phyloP scores from a whole-genome alignment of 2,113 vertebrate species.

The Chinchilla lanigera region DNA sequence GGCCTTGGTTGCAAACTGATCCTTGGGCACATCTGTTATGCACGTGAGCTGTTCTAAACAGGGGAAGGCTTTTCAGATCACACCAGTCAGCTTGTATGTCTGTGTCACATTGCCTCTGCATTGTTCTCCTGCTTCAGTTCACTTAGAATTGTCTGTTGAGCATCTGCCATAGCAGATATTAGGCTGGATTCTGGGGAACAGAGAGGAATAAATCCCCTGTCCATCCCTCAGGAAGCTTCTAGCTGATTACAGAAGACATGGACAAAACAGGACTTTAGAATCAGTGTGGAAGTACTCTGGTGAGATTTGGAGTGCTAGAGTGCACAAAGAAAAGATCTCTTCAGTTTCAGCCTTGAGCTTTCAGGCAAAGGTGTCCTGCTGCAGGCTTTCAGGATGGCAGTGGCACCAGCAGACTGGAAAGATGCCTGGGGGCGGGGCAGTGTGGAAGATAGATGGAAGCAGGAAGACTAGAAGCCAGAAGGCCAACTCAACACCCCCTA shows the following conservation, averaged over 20 bases:
- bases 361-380: background rate
- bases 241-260: background rate
- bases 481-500: background rate
- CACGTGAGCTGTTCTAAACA: conserved; percentile 49
- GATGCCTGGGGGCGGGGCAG: too few species aligned
- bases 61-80: background rate
- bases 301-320: background rate
- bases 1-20: conserved; percentile 63
- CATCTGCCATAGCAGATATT: background rate
- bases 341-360: background rate
- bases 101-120: background rate
- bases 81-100: background rate
- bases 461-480: background rate
- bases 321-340: background rate
- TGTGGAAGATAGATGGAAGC: rapidly evolving
- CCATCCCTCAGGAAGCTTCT: background rate
- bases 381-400: background rate
- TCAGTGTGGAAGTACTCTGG: background rate
- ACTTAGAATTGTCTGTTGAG: background rate
- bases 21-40: conserved; percentile 69
- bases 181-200: background rate
- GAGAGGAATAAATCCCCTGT: background rate
- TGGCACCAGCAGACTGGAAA: background rate
- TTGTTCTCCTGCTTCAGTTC: background rate
- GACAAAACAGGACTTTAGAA: background rate